These are phyloP conservation scores for Eucidaris tribuloides DNA, from an alignment of 35 echinoderm and acorn worm species.

Conservation along the genomic window DNA sequence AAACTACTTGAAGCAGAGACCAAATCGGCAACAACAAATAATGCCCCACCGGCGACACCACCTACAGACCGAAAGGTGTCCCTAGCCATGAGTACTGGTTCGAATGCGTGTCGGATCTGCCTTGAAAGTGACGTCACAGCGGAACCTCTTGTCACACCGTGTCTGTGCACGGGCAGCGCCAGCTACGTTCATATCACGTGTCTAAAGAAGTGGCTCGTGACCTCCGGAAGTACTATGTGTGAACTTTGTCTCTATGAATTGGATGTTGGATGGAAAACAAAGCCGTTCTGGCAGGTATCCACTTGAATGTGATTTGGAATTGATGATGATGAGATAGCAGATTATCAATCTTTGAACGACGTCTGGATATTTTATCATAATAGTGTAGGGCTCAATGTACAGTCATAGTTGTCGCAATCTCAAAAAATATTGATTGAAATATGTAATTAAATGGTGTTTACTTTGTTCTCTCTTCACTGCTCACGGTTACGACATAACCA, in stretches of 20 bases:
- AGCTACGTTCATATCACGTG: conserved; percentile 42
- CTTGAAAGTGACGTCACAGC: not conserved
- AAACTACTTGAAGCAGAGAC: too few relatives aligned
- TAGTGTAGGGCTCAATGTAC: not conserved
- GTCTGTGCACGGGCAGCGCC: conserved; percentile 41
- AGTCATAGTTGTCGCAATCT: not conserved
- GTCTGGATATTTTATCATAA: too few relatives aligned
- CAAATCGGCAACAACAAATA: too few relatives aligned
- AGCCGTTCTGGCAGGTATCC: not conserved
- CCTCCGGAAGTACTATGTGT: conserved; percentile 11
- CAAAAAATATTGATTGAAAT: not conserved
- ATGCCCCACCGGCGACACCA: too few relatives aligned
- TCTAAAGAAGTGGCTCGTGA: conserved; percentile 30
- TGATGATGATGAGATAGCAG: too few relatives aligned
- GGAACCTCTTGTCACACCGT: conserved; percentile 43
- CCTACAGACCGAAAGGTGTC: not conserved
- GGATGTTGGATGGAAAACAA: not conserved
- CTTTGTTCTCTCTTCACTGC: not conserved
- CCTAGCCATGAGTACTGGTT: not conserved
- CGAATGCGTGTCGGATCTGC: conserved; percentile 9
- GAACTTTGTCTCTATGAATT: conserved; percentile 35
- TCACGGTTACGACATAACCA: not conserved
- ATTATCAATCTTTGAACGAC: too few relatives aligned
- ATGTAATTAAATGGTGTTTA: not conserved
- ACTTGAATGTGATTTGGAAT: too few relatives aligned